Base-by-base conservation (phyloP, 2,797 vertebrate species). In the Onychomys torridus region DNA sequence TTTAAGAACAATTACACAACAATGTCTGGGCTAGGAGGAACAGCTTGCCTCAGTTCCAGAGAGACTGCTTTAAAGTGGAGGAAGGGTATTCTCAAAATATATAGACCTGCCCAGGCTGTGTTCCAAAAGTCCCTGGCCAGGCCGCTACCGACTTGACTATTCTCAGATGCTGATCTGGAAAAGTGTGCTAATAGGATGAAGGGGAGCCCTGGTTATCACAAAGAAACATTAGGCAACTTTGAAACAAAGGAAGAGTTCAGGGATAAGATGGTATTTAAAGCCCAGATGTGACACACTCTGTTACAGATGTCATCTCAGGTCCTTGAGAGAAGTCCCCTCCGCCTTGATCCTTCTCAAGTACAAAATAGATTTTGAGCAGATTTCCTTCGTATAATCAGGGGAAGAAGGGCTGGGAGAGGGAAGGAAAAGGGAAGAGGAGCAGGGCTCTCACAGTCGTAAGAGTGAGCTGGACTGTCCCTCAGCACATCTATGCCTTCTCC, bases 1-100 rank as follows among this genome's bases (percentile, higher is more conserved):
- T 97, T 97, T 97, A 97, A 93, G 90, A 94, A 97, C 61, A 55
- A 43, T 91, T 91, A 92, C 0, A 49, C 32, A 97, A 91, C 27
- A 67, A 46, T 34, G 29, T 59, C 29, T 52, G 19, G 5, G 27
- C 27, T 52, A 61, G 21, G 32, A 46, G 21, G 25, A 27, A 5
- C 52, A 55, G 55, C 65, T 83, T 46, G 21, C 0, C 27, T 10
- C 21, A 43, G 0, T 0, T 29, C 90, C 63, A 49, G 55, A 10
- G 32, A 52, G 21, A 13, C 46, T 37, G 29, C 43, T 65, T 87
- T 79, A 6, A 89, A 75, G 21, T 25, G 9, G 10, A 2, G 1
- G 43, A 40, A 12, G 86, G 52, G 32, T 32, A 67, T 86, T 32
- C 37, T 59, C 25, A 32, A 34, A 92, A 71, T 2, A 0, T 43